Evolutionary conservation across 2,888 invertebrate species (phyloP).

Genomic region (Petrolisthes cinctipes): DNA sequence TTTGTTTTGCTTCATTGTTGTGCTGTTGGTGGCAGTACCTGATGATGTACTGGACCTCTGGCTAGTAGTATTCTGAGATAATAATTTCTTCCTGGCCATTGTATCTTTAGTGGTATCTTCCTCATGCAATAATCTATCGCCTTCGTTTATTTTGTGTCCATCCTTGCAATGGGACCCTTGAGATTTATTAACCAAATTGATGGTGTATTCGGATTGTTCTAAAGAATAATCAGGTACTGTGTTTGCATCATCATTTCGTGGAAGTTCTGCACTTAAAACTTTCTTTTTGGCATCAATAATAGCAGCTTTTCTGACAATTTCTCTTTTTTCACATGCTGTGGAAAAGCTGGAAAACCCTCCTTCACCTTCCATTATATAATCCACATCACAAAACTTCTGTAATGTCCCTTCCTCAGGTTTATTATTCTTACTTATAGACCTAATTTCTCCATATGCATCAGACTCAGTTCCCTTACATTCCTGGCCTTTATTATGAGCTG

Average conservation of each 20-base stretch:
- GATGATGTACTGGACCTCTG: neutral
- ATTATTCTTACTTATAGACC: neutral
- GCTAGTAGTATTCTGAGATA: neutral
- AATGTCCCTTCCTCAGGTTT: neutral
- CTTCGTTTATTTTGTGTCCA: no score
- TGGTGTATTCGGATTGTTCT: no score
- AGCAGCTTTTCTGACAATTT: neutral
- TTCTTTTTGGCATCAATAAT: neutral
- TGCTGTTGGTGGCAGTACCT: neutral
- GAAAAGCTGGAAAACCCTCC: conserved; percentile 6
- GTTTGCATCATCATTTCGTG: neutral
- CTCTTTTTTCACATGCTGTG: neutral
- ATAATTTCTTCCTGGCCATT: neutral
- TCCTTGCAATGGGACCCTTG: no score
- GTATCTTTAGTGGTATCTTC: neutral
- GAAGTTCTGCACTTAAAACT: no score
- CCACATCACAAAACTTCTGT: no score
- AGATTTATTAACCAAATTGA: no score
- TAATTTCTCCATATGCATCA: neutral
- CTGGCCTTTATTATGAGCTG: neutral
- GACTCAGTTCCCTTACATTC: neutral
- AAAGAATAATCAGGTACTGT: neutral
- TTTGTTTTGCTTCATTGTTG: neutral
- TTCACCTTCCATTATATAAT: neutral
- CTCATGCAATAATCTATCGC: no score